These are phyloP conservation scores for Mesorhabditis belari DNA, from an alignment of 2,888 invertebrate species.

Conservation along the genomic window DNA sequence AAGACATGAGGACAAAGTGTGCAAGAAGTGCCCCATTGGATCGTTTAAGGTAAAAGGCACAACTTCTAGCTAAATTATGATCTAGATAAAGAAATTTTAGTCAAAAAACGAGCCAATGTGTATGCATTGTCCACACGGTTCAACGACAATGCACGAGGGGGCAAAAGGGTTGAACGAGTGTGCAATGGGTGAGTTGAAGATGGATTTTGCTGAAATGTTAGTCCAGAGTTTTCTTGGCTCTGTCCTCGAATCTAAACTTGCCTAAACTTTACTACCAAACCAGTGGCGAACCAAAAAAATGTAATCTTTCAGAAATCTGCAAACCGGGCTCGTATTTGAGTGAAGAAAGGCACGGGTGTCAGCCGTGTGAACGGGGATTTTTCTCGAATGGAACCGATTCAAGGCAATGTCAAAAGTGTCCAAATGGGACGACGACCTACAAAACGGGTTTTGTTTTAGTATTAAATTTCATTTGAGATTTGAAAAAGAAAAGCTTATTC, in stretches of 20 bases:
- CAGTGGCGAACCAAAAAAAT: background rate
- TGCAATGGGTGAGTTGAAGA: constrained; percentile 15
- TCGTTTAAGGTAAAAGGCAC: constrained; percentile 19
- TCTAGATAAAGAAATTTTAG: background rate
- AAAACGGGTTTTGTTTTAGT: background rate
- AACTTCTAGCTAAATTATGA: too few species aligned
- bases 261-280: too few species aligned
- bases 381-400: background rate
- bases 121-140: constrained; percentile 33
- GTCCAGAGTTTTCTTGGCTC: too few species aligned
- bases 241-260: too few species aligned
- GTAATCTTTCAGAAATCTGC: background rate
- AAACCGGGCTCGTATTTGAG: background rate
- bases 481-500: background rate
- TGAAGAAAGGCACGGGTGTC: background rate
- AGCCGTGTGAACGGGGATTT: background rate
- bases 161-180: constrained; percentile 18
- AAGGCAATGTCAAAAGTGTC: background rate
- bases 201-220: background rate
- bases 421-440: background rate
- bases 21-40: constrained; percentile 30
- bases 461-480: background rate
- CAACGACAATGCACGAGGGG: constrained; percentile 24
- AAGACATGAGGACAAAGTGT: constrained; percentile 18
- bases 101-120: constrained; percentile 20